Base-by-base conservation (phyloP, 2,888 invertebrate species). In the Watsonalla binaria region DNA sequence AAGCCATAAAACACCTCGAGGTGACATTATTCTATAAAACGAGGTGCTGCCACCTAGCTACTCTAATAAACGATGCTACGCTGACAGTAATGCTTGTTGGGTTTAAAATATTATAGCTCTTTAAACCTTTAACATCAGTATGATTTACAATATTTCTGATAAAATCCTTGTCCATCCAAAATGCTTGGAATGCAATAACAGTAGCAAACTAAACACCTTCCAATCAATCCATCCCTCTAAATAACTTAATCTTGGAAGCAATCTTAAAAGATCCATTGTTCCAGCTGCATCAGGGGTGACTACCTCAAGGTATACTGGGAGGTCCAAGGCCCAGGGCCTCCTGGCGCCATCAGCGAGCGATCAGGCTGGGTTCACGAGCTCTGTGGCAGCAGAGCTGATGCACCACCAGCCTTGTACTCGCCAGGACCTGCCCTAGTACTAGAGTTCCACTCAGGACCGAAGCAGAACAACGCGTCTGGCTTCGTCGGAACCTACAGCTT, bases 221-320 rank as follows among this genome's bases (percentile, higher is more conserved):
- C 14, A 0, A 8, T 37, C 42, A 6, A 42, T 42, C 15, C 42
- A 5, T 42, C 7, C 13, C 5, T 15, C 50, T 6, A 15, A 13
- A 7, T 42, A 15, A 15, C 9, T 35, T n/a, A 42, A 33, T n/a
- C 0, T 37, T n/a, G 5, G 13, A 14, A 9, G 15, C 5, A 13
- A 4, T 7, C 11, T n/a, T 51, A 54, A 5, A 24, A 35, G 48
- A 48, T 53, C 37, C 46, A 50, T 82, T 86, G 76, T 94, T 93
- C 8, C 93, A 96, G 96, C 66, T 96, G 96, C 78, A 89, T 92
- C 56, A 92, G 92, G 51, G 94, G 94, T 0, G 96, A 96, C 84
- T 96, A 94, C 83, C 83, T 96, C 63, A 95, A 96, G 83, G 92
- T 96, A 54, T 96, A 95, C 85, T 93, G 95, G 80, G 95, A 96